phyloP scores from a whole-genome alignment of 1,140 invertebrate genomes.

The Sesamia nonagrioides region DNA sequence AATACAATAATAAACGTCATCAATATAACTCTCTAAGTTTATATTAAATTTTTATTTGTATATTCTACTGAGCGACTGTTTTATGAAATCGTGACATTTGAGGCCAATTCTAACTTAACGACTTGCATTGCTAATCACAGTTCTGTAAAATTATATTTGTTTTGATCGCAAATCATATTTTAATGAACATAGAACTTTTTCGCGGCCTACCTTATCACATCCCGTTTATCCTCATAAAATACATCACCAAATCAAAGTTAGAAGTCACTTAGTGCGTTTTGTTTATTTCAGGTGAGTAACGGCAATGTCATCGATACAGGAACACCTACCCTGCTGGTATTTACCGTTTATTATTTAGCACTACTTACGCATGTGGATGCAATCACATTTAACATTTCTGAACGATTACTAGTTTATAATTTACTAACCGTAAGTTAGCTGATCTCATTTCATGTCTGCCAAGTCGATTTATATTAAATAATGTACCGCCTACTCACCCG shows the following conservation, averaged over 20 bases:
- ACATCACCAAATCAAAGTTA: not conserved
- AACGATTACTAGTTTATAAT: slow-evolving; percentile 42
- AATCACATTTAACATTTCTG: slow-evolving; percentile 46
- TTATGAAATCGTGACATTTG: no score
- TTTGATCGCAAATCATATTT: no score
- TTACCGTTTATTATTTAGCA: slow-evolving; percentile 74
- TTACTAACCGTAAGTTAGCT: slow-evolving; percentile 50
- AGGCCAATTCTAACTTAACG: no score
- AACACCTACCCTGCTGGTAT: slow-evolving; percentile 84
- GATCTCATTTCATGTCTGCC: slow-evolving; percentile 57
- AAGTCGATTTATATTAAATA: slow-evolving; percentile 51
- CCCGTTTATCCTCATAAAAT: not conserved
- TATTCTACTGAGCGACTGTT: no score
- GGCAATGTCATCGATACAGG: slow-evolving; percentile 87
- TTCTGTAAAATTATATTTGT: no score
- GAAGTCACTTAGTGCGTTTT: slow-evolving; percentile 49
- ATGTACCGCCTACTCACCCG: slow-evolving; percentile 32
- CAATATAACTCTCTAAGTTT: no score
- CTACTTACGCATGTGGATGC: slow-evolving; percentile 70
- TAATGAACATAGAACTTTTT: no score
- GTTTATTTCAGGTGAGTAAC: slow-evolving; percentile 85
- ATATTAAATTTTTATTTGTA: no score
- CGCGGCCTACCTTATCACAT: no score
- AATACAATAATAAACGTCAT: no score
- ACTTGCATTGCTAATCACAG: no score